Evolutionary conservation across 2,113 vertebrate genomes (phyloP), one percentile per base, ranked within the genome.

Genomic region (Hippocampus mohnikei): DNA sequence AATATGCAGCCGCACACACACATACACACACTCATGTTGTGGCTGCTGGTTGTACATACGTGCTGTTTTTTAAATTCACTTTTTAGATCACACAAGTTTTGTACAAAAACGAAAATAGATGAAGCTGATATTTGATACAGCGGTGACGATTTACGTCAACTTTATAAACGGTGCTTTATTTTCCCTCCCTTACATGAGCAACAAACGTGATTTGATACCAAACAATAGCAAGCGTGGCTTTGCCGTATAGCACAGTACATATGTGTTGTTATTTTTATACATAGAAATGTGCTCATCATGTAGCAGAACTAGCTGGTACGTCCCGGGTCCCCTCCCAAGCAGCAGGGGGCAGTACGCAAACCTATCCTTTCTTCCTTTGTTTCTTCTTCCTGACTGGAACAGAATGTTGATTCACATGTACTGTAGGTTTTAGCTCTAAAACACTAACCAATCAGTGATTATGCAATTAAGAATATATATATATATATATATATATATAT

Each of bases 301-400:
- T 65, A 65, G 63, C 42, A 44, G n/a, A 44, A 48, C 42, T 25
- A 65, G 41, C 42, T 46, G 63, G 63, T 65, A 65, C 63, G n/a
- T 65, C 23, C 41, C 15, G 0, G 23, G 42, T 65, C 15, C 18
- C 13, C 42, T 65, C 58, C 58, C 42, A 27, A 44, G 23, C 63
- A 65, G 42, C 63, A 46, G 63, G 63, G 62, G 63, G 63, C 63
- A 65, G 63, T 23, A 15, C 11, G 33, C 37, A 11, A 37, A n/a
- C 20, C 41, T 64, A 42, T 64, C 40, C 21, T 25, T 33, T 13
- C 23, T 55, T 55, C 3, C 20, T 64, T 63, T 63, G 1, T 42
- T 64, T 64, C 12, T 25, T 15, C n/a, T 29, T 65, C 63, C 13
- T 46, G 63, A 37, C 42, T 27, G 41, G n/a, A 42, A 60, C 27